These are phyloP conservation scores for Eulacestoma nigropectus DNA, from an alignment of 2,113 vertebrate species.

Conservation along the genomic window DNA sequence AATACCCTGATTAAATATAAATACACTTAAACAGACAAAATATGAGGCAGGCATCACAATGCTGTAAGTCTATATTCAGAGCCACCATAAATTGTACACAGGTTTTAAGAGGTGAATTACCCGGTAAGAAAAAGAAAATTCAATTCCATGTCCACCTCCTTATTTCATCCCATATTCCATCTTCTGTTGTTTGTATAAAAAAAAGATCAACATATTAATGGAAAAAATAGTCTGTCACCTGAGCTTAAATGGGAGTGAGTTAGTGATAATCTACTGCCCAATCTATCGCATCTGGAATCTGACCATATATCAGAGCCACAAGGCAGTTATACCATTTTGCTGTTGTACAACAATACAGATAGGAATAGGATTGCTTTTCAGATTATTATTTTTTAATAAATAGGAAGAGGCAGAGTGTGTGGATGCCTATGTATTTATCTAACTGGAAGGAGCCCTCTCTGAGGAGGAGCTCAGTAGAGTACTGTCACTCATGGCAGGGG, in stretches of 20 bases:
- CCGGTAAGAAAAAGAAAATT: background rate
- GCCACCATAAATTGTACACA: background rate
- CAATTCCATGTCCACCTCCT: background rate
- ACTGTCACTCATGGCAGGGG: background rate
- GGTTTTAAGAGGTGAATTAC: background rate
- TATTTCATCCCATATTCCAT: background rate
- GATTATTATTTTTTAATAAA: slow-evolving; percentile 16
- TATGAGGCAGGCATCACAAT: background rate
- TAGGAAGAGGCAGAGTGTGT: background rate
- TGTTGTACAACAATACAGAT: background rate
- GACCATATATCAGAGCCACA: background rate
- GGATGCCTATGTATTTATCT: background rate
- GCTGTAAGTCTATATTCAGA: background rate
- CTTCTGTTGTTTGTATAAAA: background rate
- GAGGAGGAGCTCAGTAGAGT: background rate
- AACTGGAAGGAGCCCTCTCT: background rate
- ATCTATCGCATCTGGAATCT: slow-evolving; percentile 16
- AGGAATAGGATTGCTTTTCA: background rate
- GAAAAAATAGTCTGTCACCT: background rate
- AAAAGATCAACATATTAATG: background rate
- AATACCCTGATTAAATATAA: slow-evolving; percentile 22
- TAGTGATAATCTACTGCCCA: background rate
- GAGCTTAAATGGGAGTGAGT: background rate
- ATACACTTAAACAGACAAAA: background rate
- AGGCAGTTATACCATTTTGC: background rate